Conservation (phyloP, 2,113 vertebrate species). For the Canis aureus region DNA sequence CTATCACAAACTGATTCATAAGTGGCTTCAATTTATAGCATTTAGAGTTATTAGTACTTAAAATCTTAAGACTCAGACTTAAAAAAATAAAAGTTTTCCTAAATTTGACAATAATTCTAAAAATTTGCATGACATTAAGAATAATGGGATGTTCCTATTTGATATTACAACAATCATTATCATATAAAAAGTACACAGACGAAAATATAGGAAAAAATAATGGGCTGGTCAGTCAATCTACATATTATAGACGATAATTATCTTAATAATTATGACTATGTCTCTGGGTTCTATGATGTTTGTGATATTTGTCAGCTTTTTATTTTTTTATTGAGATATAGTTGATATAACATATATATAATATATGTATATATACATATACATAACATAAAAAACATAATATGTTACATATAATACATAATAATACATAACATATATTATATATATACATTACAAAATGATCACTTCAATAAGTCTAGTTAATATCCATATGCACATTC, state of each 20-base stretch:
- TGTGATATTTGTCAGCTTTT: neutral
- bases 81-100: neutral
- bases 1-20: neutral
- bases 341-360: neutral
- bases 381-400: too few species aligned
- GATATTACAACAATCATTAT: neutral
- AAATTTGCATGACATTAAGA: neutral
- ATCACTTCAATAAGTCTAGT: neutral
- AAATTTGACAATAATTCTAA: neutral
- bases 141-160: conserved; percentile 21
- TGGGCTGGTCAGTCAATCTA: neutral
- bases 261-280: neutral
- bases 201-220: neutral
- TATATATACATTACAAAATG: neutral
- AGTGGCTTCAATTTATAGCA: neutral
- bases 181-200: neutral
- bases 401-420: too few species aligned
- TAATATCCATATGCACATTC: neutral
- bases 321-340: neutral
- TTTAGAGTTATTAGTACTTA: neutral
- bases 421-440: too few species aligned
- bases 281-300: neutral
- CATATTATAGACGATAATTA: neutral
- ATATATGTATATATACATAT: neutral
- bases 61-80: neutral